Base-by-base conservation (phyloP, 2,888 invertebrate genomes). In the Hanleya hanleyi region DNA sequence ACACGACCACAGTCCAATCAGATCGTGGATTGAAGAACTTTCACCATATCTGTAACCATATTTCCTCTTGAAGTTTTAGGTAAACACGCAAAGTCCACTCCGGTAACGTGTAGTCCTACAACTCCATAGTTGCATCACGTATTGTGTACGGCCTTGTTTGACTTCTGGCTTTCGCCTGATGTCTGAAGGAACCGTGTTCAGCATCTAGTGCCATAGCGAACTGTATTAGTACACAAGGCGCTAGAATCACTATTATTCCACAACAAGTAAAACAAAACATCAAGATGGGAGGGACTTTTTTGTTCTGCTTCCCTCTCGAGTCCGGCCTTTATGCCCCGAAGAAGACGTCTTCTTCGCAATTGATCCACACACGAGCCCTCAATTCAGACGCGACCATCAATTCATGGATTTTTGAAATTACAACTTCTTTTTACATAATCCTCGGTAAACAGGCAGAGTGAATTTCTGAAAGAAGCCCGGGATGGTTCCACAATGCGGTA, bases 351-450 rank as follows among this genome's bases (percentile, higher is more conserved):
- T 57, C 22, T 57, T 57, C 18, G 32, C 29, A 57, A 29, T 57
- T 57, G 57, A 57, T 57, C 57, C 22, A 29, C 4, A 26, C 22
- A 57, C 57, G 29, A 57, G 57, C 32, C 22, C 32, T 29, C 29
- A 26, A 57, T 57, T 57, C 57, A 57, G 12, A 29, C 22, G 12
- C 32, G 29, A 32, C 26, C 57, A 57, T 22, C 22, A 29, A 57
- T 32, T 18, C 57, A 57, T 57, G 57, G 57, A 57, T 57, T 57
- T 57, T 57, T 57, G 57, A 57, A 57, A 57, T 57, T 57, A 26
- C 57, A 57, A 57, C 57, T 57, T 57, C 29, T 57, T 57, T 57
- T 26, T 22, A 18, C 32, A 57, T 26, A 57, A 57, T 57, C 57
- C 57, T 57, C 32, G 2, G 57, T 32, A 57, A 57, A 57, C 57